A percentile compares a stretch with the other conserved stretches of the same genome.
Evolutionary conservation across 2,797 vertebrate genomes (phyloP).

Genomic region (Odontamblyopus rebecca): DNA sequence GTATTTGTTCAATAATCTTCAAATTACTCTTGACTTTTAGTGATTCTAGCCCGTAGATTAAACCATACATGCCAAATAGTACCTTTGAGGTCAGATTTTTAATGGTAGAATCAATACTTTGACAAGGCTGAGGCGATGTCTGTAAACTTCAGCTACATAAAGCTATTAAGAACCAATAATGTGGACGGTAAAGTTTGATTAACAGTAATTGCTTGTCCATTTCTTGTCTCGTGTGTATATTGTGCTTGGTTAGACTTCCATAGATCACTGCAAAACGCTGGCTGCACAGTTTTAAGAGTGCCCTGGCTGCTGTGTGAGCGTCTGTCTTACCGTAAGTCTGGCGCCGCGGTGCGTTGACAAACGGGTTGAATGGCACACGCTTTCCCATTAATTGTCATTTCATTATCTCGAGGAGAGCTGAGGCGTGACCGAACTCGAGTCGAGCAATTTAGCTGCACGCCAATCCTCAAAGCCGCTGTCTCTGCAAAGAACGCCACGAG

Average conservation of each 20-base stretch:
- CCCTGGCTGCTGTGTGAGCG: slow-evolving; percentile 22
- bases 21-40: not conserved
- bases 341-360: slow-evolving; percentile 59
- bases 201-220: not conserved
- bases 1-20: not conserved
- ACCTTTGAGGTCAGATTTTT: not conserved
- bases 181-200: not conserved
- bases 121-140: not conserved
- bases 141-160: not conserved
- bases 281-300: slow-evolving; percentile 30
- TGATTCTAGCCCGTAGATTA: not conserved
- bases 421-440: slow-evolving; percentile 77
- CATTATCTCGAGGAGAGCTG: slow-evolving; percentile 81
- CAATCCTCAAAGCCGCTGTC: slow-evolving; percentile 63
- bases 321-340: slow-evolving; percentile 30
- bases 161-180: slow-evolving; percentile 6
- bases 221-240: not conserved
- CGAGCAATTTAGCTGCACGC: slow-evolving; percentile 76
- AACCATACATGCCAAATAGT: not conserved
- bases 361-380: slow-evolving; percentile 72
- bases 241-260: slow-evolving; percentile 1
- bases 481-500: slow-evolving; percentile 52
- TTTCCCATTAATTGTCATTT: slow-evolving; percentile 83
- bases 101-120: not conserved
- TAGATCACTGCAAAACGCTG: slow-evolving; percentile 28